Evolutionary conservation across 2,797 vertebrate genomes (phyloP).

Genomic region (Aythya fuligula): DNA sequence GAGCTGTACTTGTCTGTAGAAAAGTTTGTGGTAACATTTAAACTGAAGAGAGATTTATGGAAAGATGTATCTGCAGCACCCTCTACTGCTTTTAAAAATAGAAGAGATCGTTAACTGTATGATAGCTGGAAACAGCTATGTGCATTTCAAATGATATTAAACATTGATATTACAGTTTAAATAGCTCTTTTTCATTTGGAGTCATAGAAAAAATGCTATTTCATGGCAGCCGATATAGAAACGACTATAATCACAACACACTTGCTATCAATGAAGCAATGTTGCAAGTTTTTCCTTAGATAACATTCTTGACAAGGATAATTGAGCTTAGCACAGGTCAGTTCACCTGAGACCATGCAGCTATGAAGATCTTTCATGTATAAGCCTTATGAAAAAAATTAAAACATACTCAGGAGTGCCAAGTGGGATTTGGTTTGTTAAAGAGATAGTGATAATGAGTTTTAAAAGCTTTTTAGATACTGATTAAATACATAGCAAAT

Average conservation of each 20-base stretch:
- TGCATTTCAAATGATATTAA: neutral
- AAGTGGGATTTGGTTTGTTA: neutral
- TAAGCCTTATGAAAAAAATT: neutral
- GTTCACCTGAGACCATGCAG: neutral
- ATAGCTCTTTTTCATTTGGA: neutral
- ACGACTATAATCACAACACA: neutral
- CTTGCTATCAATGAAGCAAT: neutral
- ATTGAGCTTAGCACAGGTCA: neutral
- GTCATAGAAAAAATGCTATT: neutral
- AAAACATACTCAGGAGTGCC: neutral
- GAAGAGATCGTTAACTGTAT: neutral
- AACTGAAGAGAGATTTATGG: slow-evolving; percentile 9
- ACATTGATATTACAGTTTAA: neutral
- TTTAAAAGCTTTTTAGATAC: neutral
- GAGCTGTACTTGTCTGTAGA: neutral
- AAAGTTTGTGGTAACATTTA: neutral
- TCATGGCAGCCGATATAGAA: neutral
- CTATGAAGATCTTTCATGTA: neutral
- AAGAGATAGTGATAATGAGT: neutral
- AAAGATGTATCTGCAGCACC: slow-evolving; percentile 50
- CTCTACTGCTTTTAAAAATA: slow-evolving; percentile 61
- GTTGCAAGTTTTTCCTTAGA: neutral
- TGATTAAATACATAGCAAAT: neutral
- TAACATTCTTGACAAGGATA: neutral
- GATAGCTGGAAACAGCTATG: neutral